phyloP scores from a whole-genome alignment of 2,888 invertebrate species.

The Dasypogon diadema region DNA sequence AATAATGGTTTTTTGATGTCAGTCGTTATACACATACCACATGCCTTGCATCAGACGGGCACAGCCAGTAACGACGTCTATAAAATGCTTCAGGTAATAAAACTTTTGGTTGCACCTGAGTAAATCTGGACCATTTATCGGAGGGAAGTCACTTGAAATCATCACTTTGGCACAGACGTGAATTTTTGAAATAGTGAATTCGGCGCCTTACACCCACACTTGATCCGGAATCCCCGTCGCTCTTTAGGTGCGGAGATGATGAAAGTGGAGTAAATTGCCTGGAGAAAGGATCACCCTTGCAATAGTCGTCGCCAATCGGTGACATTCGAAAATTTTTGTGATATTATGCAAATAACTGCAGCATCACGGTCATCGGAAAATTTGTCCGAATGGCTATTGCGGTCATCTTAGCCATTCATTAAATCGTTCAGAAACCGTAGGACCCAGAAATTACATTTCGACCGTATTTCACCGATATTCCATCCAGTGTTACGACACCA shows the following conservation, averaged over 20 bases:
- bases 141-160: not conserved
- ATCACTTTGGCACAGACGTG: not conserved
- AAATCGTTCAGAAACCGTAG: too few species aligned
- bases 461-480: not conserved
- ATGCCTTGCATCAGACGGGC: slow-evolving; percentile 7
- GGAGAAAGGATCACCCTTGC: slow-evolving; percentile 11
- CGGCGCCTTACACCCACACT: slow-evolving; percentile 35
- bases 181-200: not conserved
- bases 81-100: not conserved
- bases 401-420: too few species aligned
- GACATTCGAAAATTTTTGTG: not conserved
- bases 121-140: slow-evolving; percentile 27
- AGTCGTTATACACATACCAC: slow-evolving; percentile 11
- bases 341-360: not conserved
- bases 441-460: slow-evolving; percentile 6
- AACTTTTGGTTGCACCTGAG: slow-evolving; percentile 7
- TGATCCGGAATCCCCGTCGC: slow-evolving; percentile 23
- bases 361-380: not conserved
- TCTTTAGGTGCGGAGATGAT: not conserved
- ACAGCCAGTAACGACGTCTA: not conserved
- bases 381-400: not conserved
- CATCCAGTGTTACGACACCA: not conserved
- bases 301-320: not conserved
- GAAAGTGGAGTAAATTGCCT: not conserved
- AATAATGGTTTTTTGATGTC: slow-evolving; percentile 23